Percentiles rank a stretch among this genome's conserved stretches.
Conservation (phyloP, 23 tunicate species). For the Styela clava region DNA sequence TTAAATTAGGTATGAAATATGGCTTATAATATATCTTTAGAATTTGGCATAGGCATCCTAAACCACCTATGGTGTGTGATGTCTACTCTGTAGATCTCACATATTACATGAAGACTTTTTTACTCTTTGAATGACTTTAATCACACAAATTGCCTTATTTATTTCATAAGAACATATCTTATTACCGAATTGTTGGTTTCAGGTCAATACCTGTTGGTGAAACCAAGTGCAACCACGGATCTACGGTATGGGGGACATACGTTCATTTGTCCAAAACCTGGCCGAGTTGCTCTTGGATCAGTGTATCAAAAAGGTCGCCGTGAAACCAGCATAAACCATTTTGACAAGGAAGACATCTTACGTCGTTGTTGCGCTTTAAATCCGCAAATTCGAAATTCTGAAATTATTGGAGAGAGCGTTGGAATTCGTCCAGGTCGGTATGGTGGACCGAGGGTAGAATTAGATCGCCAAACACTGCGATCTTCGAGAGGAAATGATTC, state of each 20-base stretch:
- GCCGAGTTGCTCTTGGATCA: slow-evolving; percentile 39
- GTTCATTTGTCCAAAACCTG: slow-evolving; percentile 40
- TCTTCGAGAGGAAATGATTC: neutral
- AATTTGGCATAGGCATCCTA: too few relatives aligned
- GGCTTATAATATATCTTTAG: too few relatives aligned
- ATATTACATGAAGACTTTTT: too few relatives aligned
- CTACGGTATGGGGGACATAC: slow-evolving; percentile 20
- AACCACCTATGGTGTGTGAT: too few relatives aligned
- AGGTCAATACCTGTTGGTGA: slow-evolving; percentile 42
- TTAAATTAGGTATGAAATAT: too few relatives aligned
- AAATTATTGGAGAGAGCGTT: slow-evolving; percentile 30
- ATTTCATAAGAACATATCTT: neutral
- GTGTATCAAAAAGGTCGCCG: slow-evolving; percentile 55
- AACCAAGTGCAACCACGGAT: neutral
- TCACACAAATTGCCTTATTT: too few relatives aligned
- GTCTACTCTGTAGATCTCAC: too few relatives aligned
- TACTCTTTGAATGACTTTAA: too few relatives aligned
- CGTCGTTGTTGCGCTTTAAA: slow-evolving; percentile 9
- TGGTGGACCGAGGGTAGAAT: slow-evolving; percentile 72
- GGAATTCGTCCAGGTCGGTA: slow-evolving; percentile 62
- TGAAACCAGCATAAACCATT: slow-evolving; percentile 31
- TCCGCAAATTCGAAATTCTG: slow-evolving; percentile 12
- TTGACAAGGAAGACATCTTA: slow-evolving; percentile 47
- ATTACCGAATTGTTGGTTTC: neutral
- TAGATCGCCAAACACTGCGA: slow-evolving; percentile 1